Evolutionary conservation across 1,140 invertebrate species (phyloP), one percentile per base, ranked within the genome.

Genomic region (Pseudachorutes palmiensis): DNA sequence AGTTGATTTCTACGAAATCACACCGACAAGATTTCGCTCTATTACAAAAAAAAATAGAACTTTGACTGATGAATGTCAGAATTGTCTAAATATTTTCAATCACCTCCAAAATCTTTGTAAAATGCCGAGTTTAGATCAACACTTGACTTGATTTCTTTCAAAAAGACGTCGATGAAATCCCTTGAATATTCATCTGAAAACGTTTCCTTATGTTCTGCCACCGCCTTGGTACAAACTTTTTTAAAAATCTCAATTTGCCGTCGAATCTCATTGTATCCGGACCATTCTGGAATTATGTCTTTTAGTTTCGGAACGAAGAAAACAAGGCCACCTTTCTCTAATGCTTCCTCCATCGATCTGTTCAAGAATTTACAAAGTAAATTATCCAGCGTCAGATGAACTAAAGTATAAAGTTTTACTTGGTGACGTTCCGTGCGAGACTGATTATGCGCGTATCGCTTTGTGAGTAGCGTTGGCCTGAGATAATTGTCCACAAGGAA

Each of bases 211-310:
- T 58, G 55, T 58, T 58, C 55, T 12, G 5, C 24, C 9, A 58
- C 24, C 24, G 55, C 55, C 5, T 5, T 28, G 9, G 24, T 58
- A 22, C 5, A 58, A 9, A 24, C 22, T 22, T 24, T 22, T 9
- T 22, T 5, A 28, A 58, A 58, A 5, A 12, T 58, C 22, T 58
- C 55, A 22, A 58, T 22, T 28, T 24, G n/a, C 9, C 55, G 55
- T 22, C 55, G 55, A 58, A 58, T 24, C 24, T 5, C 55, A 22
- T 58, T 58, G 28, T 58, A 58, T 9, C 55, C 55, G 22, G 55
- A 58, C 55, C 55, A 58, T 58, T 58, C 55, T 58, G 55, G 55
- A 58, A 58, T 58, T 5, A 58, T 9, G 55, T 58, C n/a, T 28
- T 58, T 58, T 22, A 58, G 24, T 22, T 28, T 24, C 12, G 55